Percentiles rank a stretch among this genome's conserved stretches.
Evolutionary conservation across 2,888 invertebrate genomes (phyloP).

Genomic region (Caenorhabditis drosophilae): DNA sequence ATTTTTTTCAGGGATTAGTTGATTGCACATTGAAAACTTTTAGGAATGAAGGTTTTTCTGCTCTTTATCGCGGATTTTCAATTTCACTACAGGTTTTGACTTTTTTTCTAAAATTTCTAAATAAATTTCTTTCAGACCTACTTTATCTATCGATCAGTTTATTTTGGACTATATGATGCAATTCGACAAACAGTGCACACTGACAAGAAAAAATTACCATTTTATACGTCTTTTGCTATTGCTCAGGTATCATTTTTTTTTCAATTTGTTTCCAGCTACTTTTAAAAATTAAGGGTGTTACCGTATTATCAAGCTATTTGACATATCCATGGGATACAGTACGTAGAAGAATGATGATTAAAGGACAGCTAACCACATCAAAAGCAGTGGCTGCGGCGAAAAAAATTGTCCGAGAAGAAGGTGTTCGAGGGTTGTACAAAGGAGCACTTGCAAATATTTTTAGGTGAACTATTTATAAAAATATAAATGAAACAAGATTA

Average conservation of each 20-base stretch:
- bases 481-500: not conserved
- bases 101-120: not conserved
- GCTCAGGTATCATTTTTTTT: constrained; percentile 45
- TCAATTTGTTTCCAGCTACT: not conserved
- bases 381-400: constrained; percentile 39
- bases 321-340: constrained; percentile 95
- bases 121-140: constrained; percentile 39
- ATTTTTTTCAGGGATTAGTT: constrained; percentile 36
- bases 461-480: constrained; percentile 17
- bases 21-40: constrained; percentile 75
- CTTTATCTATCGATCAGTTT: constrained; percentile 88
- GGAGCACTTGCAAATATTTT: constrained; percentile 52
- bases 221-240: constrained; percentile 87
- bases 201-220: constrained; percentile 81
- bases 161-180: constrained; percentile 94
- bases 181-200: constrained; percentile 78
- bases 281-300: constrained; percentile 37
- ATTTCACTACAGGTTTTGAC: constrained; percentile 85
- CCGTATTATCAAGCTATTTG: constrained; percentile 48
- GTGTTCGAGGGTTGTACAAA: constrained; percentile 47
- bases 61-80: constrained; percentile 89
- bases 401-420: constrained; percentile 46
- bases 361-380: constrained; percentile 74
- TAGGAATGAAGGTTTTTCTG: constrained; percentile 80
- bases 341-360: constrained; percentile 98